These are phyloP conservation scores for Novumbra hubbsi DNA, from an alignment of 2,797 vertebrate genomes.

Conservation along the genomic window DNA sequence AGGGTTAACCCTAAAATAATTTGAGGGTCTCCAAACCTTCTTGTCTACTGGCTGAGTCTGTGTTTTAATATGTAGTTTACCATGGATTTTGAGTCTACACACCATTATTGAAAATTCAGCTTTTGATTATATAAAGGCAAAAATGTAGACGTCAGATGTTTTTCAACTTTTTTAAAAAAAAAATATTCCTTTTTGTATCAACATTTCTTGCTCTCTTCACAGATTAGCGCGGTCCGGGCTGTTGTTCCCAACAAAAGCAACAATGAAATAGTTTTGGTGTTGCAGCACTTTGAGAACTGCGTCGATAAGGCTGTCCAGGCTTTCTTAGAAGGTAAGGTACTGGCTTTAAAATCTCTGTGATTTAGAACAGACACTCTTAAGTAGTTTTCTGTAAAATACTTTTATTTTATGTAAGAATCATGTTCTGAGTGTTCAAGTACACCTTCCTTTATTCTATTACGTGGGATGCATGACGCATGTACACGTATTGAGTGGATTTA, in stretches of 20 bases:
- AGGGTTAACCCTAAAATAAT: too few species aligned
- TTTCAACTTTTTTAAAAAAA: too few species aligned
- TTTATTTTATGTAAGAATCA: background rate
- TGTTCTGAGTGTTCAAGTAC: conserved; percentile 4
- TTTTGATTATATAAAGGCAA: too few species aligned
- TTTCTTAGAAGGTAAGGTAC: conserved; percentile 88
- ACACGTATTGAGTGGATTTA: background rate
- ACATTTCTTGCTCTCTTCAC: conserved; percentile 21
- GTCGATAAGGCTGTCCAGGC: conserved; percentile 93
- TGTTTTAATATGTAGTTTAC: too few species aligned
- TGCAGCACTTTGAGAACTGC: conserved; percentile 95
- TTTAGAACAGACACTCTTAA: background rate
- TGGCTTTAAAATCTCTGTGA: background rate
- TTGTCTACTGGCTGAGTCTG: too few species aligned
- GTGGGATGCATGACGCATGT: background rate
- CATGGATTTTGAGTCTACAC: too few species aligned
- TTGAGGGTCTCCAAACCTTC: too few species aligned
- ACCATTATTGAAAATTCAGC: too few species aligned
- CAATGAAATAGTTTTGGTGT: conserved; percentile 93
- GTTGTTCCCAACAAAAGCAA: conserved; percentile 97
- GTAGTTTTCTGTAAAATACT: background rate
- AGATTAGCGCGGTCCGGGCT: conserved; percentile 91
- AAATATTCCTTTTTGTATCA: background rate
- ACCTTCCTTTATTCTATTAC: background rate
- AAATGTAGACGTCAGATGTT: too few species aligned